A percentile compares a stretch with the other conserved stretches of the same genome.
Evolutionary conservation across 2,797 vertebrate genomes (phyloP).

Genomic region (Buceros bicornis): DNA sequence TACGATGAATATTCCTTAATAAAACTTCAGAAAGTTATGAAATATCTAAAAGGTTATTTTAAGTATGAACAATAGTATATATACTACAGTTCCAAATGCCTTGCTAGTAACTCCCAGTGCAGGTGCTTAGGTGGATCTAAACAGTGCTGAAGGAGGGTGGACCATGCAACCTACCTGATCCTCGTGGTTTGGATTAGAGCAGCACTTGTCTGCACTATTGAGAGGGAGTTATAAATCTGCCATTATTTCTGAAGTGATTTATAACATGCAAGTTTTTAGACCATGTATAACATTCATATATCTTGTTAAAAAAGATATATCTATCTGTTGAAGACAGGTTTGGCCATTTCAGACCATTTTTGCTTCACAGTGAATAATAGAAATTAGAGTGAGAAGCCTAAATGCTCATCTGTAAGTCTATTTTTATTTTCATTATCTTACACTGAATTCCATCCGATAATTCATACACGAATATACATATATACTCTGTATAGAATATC

Average conservation of each 20-base stretch:
- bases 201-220: not conserved
- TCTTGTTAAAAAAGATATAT: not conserved
- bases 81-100: not conserved
- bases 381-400: not conserved
- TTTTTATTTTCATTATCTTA: not conserved
- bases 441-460: not conserved
- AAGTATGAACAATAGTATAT: not conserved
- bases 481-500: not conserved
- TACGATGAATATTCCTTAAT: conserved; percentile 26
- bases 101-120: not conserved
- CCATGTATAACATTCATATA: not conserved
- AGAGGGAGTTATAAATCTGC: conserved; percentile 1
- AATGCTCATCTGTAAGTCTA: not conserved
- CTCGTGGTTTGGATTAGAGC: not conserved
- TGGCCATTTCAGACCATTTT: not conserved
- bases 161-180: not conserved
- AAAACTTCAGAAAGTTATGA: conserved; percentile 43
- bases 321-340: not conserved
- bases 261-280: not conserved
- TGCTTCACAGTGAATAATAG: not conserved
- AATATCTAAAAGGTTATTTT: not conserved
- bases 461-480: not conserved
- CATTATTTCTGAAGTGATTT: not conserved
- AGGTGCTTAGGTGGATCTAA: not conserved
- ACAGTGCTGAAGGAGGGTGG: not conserved